Conservation (phyloP, 2,113 vertebrate species). For the Scalopus aquaticus region DNA sequence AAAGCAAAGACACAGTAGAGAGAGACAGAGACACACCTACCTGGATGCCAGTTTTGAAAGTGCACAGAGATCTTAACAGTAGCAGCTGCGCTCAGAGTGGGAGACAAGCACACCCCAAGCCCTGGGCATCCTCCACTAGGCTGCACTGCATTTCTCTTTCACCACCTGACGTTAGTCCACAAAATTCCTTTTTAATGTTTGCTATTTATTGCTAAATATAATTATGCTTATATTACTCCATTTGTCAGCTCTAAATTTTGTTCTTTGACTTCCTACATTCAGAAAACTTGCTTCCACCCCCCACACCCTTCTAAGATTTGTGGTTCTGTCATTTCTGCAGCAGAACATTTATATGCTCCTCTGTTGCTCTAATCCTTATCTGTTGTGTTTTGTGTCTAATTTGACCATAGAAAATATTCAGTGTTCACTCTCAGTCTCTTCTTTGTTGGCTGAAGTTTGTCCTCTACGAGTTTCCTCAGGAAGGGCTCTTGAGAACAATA, state of each 20-base stretch:
- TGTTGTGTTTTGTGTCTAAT: neutral
- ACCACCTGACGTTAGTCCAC: neutral
- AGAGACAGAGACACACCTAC: neutral
- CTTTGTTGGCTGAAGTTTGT: conserved; percentile 31
- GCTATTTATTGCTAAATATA: neutral
- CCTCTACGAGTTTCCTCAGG: conserved; percentile 26
- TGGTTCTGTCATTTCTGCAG: neutral
- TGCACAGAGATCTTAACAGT: neutral
- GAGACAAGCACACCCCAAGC: neutral
- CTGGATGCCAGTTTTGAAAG: neutral
- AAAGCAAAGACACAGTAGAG: neutral
- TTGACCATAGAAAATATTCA: neutral
- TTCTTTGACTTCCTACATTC: neutral
- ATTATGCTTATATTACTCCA: conserved; percentile 28
- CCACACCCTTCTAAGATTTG: neutral
- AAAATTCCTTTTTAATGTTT: neutral
- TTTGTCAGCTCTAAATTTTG: conserved; percentile 21
- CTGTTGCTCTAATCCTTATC: neutral
- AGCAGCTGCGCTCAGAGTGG: neutral
- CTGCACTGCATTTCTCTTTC: neutral
- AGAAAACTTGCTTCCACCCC: neutral
- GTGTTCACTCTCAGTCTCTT: neutral
- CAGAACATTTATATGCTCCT: neutral
- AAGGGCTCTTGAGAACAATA: conserved; percentile 53
- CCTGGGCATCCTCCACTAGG: neutral